Conservation (phyloP, 30 jellyfish, hydroid and myxozoan species). For the Chironex yamaguchii region DNA sequence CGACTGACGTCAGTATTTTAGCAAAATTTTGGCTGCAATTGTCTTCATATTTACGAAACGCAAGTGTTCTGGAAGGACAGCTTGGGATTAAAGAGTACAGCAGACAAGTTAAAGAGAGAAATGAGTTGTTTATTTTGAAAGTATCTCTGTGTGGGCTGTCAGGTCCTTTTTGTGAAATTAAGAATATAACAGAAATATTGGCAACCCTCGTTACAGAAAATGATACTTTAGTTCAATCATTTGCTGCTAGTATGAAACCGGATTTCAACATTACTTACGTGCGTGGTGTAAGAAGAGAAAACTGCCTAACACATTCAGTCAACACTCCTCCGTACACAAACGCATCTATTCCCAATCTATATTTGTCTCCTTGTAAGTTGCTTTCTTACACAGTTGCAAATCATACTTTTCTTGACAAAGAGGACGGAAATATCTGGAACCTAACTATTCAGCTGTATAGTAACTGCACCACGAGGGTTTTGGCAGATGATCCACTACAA, state of each 20-base stretch:
- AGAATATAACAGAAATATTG: background rate
- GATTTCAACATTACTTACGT: background rate
- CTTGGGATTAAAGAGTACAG: too few species aligned
- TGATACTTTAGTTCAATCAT: background rate
- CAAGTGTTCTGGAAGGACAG: background rate
- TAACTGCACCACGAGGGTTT: background rate
- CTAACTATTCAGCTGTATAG: background rate
- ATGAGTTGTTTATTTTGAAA: too few species aligned
- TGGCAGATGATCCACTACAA: background rate
- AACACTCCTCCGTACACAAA: background rate
- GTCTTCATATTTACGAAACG: background rate
- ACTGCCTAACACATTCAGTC: background rate
- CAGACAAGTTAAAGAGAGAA: background rate
- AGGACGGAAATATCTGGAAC: background rate
- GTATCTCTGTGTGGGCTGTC: background rate
- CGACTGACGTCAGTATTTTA: background rate
- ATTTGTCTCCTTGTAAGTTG: background rate
- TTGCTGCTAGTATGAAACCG: background rate
- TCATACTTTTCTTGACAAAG: background rate
- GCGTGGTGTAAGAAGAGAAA: background rate
- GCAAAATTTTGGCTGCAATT: background rate
- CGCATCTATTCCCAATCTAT: background rate
- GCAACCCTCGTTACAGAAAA: background rate
- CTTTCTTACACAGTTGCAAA: background rate
- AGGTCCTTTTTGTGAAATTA: background rate